Evolutionary conservation across 23 tunicate genomes (phyloP).

Genomic region (Corella eumyota): DNA sequence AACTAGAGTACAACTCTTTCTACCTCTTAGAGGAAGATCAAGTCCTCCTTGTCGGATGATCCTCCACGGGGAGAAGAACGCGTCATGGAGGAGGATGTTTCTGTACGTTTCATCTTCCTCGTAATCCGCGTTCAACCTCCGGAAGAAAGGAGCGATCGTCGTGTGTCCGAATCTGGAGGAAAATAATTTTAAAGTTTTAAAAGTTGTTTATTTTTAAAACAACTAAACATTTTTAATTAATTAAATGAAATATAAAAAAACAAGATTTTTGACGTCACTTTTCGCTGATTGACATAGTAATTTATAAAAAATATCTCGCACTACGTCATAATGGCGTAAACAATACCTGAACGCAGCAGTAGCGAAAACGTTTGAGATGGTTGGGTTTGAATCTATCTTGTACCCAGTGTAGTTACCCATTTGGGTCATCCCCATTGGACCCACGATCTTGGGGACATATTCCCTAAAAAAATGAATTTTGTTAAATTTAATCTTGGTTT

Average conservation of each 20-base stretch:
- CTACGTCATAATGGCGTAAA: too few relatives aligned
- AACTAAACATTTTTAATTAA: too few relatives aligned
- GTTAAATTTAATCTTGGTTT: neutral
- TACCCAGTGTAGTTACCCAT: constrained; percentile 83
- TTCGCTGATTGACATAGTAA: too few relatives aligned
- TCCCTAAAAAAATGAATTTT: constrained; percentile 31
- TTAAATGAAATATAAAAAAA: too few relatives aligned
- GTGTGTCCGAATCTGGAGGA: constrained; percentile 99
- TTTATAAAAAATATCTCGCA: too few relatives aligned
- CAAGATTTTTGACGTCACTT: too few relatives aligned
- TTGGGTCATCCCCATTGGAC: constrained; percentile 42
- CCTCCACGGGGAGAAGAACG: constrained; percentile 96
- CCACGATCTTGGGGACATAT: constrained; percentile 90
- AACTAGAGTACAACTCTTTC: too few relatives aligned
- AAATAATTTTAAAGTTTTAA: too few relatives aligned
- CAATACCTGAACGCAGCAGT: constrained; percentile 99
- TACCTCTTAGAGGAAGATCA: constrained; percentile 90
- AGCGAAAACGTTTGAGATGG: constrained; percentile 91
- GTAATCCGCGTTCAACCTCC: constrained; percentile 66
- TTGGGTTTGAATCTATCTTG: constrained; percentile 43
- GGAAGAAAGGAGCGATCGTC: constrained; percentile 80
- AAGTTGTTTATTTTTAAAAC: too few relatives aligned
- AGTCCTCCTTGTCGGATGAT: constrained; percentile 90
- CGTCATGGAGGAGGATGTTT: constrained; percentile 72
- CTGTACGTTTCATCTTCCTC: constrained; percentile 62